phyloP scores from a whole-genome alignment of 2,113 vertebrate genomes.

The Hassar affinis region DNA sequence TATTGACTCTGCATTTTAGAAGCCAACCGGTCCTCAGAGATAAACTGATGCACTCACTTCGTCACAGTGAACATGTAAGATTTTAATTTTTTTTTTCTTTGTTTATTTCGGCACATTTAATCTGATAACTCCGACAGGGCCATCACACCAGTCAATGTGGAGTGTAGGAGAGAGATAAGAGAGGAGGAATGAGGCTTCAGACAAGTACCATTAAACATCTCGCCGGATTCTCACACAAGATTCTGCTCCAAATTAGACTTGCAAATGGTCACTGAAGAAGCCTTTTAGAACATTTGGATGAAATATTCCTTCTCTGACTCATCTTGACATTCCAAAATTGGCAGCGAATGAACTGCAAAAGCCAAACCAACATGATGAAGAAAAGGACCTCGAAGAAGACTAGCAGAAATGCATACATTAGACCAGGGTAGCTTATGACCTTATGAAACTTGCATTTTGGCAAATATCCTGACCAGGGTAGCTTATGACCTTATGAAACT shows the following conservation, averaged over 20 bases:
- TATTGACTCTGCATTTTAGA: conserved; percentile 11
- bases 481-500: too few species aligned
- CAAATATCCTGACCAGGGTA: too few species aligned
- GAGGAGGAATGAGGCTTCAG: neutral
- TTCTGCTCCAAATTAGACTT: conserved; percentile 37
- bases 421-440: neutral
- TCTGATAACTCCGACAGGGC: conserved; percentile 10
- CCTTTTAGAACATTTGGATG: conserved; percentile 28
- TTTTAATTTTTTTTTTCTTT: neutral
- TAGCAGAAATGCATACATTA: neutral
- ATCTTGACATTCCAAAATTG: neutral
- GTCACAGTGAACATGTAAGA: neutral
- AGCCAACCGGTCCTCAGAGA: neutral
- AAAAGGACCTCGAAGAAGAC: neutral
- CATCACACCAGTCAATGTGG: neutral
- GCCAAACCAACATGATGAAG: neutral
- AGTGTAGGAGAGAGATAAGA: conserved; percentile 1
- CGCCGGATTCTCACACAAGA: conserved; percentile 4
- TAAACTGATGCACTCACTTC: neutral
- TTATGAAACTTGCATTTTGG: neutral
- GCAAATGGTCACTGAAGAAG: conserved; percentile 36
- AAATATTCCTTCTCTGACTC: conserved; percentile 22
- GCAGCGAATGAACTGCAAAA: neutral
- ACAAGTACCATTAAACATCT: conserved; percentile 26
- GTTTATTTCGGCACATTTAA: conserved; percentile 10